Evolutionary conservation across 2,797 vertebrate species (phyloP).

Genomic region (Galago senegalensis): DNA sequence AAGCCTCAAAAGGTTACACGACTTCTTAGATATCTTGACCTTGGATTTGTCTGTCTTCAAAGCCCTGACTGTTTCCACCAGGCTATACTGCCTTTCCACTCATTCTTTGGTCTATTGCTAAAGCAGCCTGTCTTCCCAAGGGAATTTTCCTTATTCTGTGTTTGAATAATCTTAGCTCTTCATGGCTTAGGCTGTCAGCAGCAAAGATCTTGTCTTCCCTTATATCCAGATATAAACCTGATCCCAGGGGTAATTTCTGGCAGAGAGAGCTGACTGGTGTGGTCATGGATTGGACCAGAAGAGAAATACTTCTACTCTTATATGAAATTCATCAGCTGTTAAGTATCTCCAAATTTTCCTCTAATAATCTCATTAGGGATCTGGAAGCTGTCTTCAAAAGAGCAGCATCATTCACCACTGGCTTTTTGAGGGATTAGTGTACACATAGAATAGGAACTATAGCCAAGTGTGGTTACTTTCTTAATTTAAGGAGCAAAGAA

Average conservation of each 20-base stretch:
- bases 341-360: constrained; percentile 77
- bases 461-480: constrained; percentile 69
- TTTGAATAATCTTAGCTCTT: constrained; percentile 79
- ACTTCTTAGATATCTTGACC: constrained; percentile 12
- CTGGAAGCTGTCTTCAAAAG: constrained; percentile 80
- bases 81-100: constrained; percentile 53
- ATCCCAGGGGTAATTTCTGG: constrained; percentile 76
- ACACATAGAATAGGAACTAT: constrained; percentile 38
- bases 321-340: constrained; percentile 82
- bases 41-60: constrained; percentile 38
- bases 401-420: constrained; percentile 69
- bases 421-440: constrained; percentile 78
- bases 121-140: constrained; percentile 54
- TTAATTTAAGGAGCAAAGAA: constrained; percentile 73
- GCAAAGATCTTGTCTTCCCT: constrained; percentile 75
- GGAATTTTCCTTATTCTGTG: constrained; percentile 68
- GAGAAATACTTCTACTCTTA: constrained; percentile 72
- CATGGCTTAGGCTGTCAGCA: constrained; percentile 82
- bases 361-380: constrained; percentile 82
- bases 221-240: constrained; percentile 70
- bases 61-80: constrained; percentile 25
- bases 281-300: constrained; percentile 71
- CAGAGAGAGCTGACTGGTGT: constrained; percentile 72
- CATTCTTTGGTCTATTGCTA: constrained; percentile 64
- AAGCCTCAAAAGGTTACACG: neutral